Base-by-base conservation (phyloP, 2,113 vertebrate genomes). In the Rhabdornis inornatus region DNA sequence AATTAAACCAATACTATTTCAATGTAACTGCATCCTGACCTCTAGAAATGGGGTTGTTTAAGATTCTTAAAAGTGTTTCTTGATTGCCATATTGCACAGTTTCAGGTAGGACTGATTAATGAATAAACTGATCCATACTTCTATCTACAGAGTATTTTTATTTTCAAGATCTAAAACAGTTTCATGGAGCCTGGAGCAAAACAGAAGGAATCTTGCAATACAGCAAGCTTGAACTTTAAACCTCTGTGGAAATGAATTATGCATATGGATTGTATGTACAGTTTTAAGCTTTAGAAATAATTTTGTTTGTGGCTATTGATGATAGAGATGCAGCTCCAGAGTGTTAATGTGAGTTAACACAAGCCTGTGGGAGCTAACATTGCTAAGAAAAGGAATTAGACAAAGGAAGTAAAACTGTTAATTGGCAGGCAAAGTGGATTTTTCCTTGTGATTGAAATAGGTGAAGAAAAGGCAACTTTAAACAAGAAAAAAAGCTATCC, bases 191-290 rank as follows among this genome's bases (percentile, higher is more conserved):
- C 78, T 82, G n/a, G 6, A 82, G 74, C 44, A 87, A 89, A 95
- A 76, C 24, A 90, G 84, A 94, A 89, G 19, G 61, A 89, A 76
- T 60, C 44, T 68, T 85, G 37, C 53, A 87, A 84, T 2, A 1
- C 40, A 89, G 47, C 66, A 89, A 76, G 22, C 49, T 71, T 87
- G 70, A 89, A 94, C 81, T 85, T 93, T 71, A 93, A 91, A 85
- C 25, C 52, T 49, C 81, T 37, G 7, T 40, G 70, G 84, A 87
- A 90, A 96, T 93, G 39, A 91, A 91, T 92, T 82, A 87, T 91
- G 53, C 24, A 72, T 90, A 64, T 49, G 31, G 35, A 76, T 79
- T 79, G 13, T 40, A 92, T n/a, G n/a, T 27, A 71, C n/a, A 79
- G 11, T 79, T 79, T 64, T 49, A 85, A 79, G 27, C 13, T 87